Evolutionary conservation across 2,113 vertebrate species (phyloP).

Genomic region (Malurus cyaneus): DNA sequence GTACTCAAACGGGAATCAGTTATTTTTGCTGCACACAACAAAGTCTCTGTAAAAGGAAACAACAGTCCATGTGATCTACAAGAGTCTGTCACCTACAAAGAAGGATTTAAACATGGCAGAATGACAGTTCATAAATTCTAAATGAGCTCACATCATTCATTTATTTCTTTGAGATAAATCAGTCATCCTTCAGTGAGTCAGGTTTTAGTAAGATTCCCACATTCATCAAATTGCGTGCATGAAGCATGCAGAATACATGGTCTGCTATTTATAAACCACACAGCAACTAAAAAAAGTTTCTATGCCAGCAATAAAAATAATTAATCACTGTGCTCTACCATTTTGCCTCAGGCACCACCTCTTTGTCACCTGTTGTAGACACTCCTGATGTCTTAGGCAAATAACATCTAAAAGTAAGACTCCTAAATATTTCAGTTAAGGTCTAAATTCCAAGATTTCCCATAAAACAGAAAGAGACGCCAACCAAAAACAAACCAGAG

Average conservation of each 20-base stretch:
- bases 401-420: not conserved
- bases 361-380: not conserved
- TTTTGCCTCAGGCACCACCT: not conserved
- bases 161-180: not conserved
- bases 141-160: not conserved
- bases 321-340: not conserved
- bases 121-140: not conserved
- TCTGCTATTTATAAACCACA: not conserved
- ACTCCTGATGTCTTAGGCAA: not conserved
- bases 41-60: not conserved
- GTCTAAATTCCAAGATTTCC: not conserved
- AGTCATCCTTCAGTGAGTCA: not conserved
- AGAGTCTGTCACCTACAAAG: not conserved
- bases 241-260: not conserved
- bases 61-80: not conserved
- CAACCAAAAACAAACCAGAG: not conserved
- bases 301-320: not conserved
- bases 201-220: not conserved
- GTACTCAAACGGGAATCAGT: not conserved
- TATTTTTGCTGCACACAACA: not conserved
- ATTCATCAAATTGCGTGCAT: not conserved
- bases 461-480: not conserved
- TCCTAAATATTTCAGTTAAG: not conserved
- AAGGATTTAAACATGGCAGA: not conserved
- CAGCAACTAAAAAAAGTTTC: not conserved